Evolutionary conservation across 1,140 invertebrate species (phyloP).

Genomic region (Wasmannia auropunctata): DNA sequence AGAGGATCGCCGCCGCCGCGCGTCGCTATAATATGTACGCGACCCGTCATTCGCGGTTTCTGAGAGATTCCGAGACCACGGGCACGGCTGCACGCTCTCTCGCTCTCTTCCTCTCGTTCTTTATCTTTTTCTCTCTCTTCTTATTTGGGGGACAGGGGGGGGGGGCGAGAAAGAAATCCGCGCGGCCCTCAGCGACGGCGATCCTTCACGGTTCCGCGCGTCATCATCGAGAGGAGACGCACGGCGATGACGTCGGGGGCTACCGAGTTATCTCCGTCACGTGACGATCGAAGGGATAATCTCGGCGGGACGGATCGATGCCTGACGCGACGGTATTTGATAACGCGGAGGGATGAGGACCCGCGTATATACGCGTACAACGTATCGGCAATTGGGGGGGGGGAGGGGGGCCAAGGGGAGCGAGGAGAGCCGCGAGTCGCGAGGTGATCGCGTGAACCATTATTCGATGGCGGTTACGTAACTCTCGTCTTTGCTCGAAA

Average conservation of each 20-base stretch:
- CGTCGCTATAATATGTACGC: neutral
- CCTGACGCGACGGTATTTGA: neutral
- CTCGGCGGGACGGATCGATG: neutral
- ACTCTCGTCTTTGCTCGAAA: neutral
- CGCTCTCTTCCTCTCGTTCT: neutral
- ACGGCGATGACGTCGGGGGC: neutral
- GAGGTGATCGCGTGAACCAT: neutral
- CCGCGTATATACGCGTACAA: neutral
- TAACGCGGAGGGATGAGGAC: neutral
- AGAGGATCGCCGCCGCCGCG: constrained; percentile 33
- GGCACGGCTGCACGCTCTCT: neutral
- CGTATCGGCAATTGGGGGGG: neutral
- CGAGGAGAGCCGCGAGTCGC: neutral
- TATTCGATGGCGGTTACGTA: constrained; percentile 27
- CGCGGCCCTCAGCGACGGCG: neutral
- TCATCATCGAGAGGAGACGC: neutral
- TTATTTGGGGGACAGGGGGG: neutral
- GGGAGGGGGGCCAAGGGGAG: too few species aligned
- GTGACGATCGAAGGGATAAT: constrained; percentile 3
- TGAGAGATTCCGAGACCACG: neutral
- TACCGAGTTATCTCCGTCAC: neutral
- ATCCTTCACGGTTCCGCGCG: neutral
- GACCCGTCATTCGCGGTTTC: neutral
- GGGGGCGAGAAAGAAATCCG: neutral
- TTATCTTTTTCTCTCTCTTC: neutral